A percentile compares a stretch with the other conserved stretches of the same genome.
phyloP scores from a whole-genome alignment of 2,888 invertebrate genomes.

The Drosophila sordidula region DNA sequence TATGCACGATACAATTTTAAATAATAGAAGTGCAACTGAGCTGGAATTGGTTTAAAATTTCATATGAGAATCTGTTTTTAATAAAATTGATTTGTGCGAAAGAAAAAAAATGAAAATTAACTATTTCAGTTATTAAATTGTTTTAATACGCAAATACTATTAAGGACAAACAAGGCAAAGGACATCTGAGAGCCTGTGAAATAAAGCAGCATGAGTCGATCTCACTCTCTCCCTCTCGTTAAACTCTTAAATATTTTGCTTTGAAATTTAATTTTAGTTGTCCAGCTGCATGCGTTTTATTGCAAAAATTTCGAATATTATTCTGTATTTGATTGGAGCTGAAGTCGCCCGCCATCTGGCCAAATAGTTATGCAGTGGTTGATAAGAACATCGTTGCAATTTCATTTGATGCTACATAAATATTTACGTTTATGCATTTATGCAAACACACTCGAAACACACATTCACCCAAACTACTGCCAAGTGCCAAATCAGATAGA shows the following conservation, averaged over 20 bases:
- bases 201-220: constrained; percentile 1
- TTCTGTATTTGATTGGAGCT: constrained; percentile 20
- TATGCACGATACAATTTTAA: constrained; percentile 1
- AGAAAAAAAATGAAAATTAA: neutral
- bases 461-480: constrained; percentile 12
- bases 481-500: constrained; percentile 27
- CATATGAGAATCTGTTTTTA: neutral
- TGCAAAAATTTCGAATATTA: constrained; percentile 35
- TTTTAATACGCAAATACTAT: constrained; percentile 8
- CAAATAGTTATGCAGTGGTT: constrained; percentile 3
- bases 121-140: constrained; percentile 6
- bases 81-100: neutral
- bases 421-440: constrained; percentile 72
- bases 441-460: constrained; percentile 48
- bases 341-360: neutral
- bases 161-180: constrained; percentile 9
- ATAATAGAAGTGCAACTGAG: neutral
- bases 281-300: constrained; percentile 35
- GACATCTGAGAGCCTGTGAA: constrained; percentile 14
- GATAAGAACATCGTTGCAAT: constrained; percentile 51
- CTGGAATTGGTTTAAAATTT: neutral
- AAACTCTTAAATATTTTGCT: constrained; percentile 21
- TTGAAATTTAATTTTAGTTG: constrained; percentile 42
- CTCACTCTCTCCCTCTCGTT: neutral
- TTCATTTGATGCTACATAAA: constrained; percentile 66